These are phyloP conservation scores for Dendrolimus kikuchii DNA, from an alignment of 1,140 invertebrate genomes.

Conservation along the genomic window DNA sequence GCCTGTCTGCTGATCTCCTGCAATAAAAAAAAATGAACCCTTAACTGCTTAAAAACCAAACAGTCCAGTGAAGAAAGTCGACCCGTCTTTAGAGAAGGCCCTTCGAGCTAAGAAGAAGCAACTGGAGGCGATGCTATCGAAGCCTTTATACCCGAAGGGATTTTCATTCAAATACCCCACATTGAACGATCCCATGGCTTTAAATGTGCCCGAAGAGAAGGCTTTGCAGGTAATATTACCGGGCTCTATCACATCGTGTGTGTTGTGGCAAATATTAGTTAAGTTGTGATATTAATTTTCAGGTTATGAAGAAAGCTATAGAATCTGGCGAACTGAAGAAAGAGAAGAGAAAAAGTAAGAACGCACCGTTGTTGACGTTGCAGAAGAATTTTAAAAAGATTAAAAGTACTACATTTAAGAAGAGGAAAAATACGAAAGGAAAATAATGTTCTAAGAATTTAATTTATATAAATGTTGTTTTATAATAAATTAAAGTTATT, in stretches of 20 bases:
- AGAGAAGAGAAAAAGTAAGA: conserved; percentile 56
- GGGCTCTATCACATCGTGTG: too few species aligned
- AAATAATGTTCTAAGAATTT: conserved; percentile 3
- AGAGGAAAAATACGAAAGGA: background rate
- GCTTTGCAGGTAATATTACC: conserved; percentile 70
- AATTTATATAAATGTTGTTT: background rate
- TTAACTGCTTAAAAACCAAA: conserved; percentile 21
- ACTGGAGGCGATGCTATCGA: conserved; percentile 73
- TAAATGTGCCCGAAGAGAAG: conserved; percentile 40
- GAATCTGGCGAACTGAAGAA: conserved; percentile 55
- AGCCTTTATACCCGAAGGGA: conserved; percentile 77
- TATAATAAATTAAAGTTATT: too few species aligned
- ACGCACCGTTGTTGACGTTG: conserved; percentile 51
- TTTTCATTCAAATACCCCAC: conserved; percentile 81
- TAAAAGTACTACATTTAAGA: conserved; percentile 1
- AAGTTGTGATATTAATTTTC: conserved; percentile 18
- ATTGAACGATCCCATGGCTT: conserved; percentile 43
- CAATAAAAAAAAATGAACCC: too few species aligned
- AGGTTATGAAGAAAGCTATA: conserved; percentile 74
- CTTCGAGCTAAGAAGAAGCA: conserved; percentile 73
- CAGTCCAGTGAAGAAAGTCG: conserved; percentile 37
- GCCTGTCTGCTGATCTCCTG: too few species aligned
- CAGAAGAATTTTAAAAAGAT: conserved; percentile 40
- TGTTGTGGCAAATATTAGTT: too few species aligned
- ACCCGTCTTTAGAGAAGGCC: conserved; percentile 41